phyloP scores from a whole-genome alignment of 1,140 invertebrate genomes.

The Pogonomyrmex californicus region DNA sequence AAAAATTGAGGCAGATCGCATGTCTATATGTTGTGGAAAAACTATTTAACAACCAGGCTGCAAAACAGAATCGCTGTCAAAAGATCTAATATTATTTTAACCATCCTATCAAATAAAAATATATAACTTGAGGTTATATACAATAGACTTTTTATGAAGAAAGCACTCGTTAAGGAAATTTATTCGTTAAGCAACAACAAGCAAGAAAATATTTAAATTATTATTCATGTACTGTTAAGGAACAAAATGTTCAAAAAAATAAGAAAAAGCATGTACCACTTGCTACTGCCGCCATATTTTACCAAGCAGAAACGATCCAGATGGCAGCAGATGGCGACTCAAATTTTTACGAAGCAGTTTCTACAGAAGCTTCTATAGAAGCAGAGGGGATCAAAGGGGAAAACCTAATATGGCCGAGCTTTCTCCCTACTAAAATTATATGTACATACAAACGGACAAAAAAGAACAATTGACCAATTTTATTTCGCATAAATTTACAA shows the following conservation, averaged over 20 bases:
- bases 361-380: too few relatives aligned
- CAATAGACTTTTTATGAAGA: background rate
- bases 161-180: background rate
- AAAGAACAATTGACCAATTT: too few relatives aligned
- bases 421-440: too few relatives aligned
- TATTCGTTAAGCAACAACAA: background rate
- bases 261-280: constrained; percentile 9
- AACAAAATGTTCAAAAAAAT: background rate
- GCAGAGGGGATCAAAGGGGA: too few relatives aligned
- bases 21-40: constrained; percentile 36
- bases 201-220: background rate
- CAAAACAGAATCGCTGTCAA: background rate
- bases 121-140: constrained; percentile 29
- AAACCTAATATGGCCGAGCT: too few relatives aligned
- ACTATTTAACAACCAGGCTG: constrained; percentile 65
- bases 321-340: too few relatives aligned
- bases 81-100: background rate
- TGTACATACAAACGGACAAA: too few relatives aligned
- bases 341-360: too few relatives aligned
- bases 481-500: too few relatives aligned
- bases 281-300: constrained; percentile 30
- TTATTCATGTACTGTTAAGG: background rate
- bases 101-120: background rate
- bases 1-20: constrained; percentile 28
- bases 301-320: background rate